A percentile compares a stretch with the other conserved stretches of the same genome.
Evolutionary conservation across 1,140 invertebrate species (phyloP).

Genomic region (Nomia melanderi): DNA sequence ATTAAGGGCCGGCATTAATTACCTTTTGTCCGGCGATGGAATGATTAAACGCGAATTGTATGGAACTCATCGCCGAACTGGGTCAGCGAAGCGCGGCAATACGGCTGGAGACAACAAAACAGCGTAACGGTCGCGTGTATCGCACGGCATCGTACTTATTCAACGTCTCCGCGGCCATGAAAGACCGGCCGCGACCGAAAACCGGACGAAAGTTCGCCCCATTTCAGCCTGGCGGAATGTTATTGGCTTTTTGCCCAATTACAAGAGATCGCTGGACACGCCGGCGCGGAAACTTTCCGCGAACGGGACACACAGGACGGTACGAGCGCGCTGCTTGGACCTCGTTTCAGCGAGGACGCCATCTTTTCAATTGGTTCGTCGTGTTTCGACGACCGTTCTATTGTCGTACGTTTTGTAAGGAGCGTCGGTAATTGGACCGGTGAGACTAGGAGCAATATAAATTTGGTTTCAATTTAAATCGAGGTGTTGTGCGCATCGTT

Average conservation of each 20-base stretch:
- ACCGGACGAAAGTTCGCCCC: conserved; percentile 50
- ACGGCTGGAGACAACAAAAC: conserved; percentile 1
- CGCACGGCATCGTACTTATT: conserved; percentile 30
- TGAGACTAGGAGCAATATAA: no score
- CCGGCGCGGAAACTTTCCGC: conserved; percentile 33
- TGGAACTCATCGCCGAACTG: conserved; percentile 7
- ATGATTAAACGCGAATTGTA: conserved; percentile 2
- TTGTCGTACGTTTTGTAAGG: no score
- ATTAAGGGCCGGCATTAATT: conserved; percentile 4
- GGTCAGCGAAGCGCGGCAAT: conserved; percentile 9
- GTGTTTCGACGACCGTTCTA: no score
- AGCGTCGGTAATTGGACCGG: no score
- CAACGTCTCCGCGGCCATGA: conserved; percentile 11
- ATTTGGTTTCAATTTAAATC: no score
- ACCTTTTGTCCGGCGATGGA: neutral
- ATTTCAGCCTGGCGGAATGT: conserved; percentile 53
- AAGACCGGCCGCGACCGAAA: conserved; percentile 39
- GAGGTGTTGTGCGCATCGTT: no score
- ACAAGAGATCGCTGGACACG: conserved; percentile 42
- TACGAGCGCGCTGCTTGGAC: neutral
- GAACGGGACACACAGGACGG: neutral
- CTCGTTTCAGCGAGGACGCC: neutral
- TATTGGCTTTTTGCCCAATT: conserved; percentile 60
- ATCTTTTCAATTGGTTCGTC: neutral
- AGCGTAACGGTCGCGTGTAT: conserved; percentile 18